Base-by-base conservation (phyloP, 2,888 invertebrate species). In the Herminia tarsipennalis region DNA sequence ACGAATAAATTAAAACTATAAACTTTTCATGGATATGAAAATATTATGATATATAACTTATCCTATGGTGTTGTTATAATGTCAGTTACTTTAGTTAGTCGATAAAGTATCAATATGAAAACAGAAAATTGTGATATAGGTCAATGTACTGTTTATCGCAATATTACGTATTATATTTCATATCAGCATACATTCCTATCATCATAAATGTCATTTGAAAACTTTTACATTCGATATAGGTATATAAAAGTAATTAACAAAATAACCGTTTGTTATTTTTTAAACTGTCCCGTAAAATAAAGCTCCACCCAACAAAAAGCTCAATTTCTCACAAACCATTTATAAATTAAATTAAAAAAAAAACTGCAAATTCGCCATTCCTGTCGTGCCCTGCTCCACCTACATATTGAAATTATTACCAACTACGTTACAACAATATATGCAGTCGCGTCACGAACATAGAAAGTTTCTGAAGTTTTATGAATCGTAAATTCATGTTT, bases 1-100 rank as follows among this genome's bases (percentile, higher is more conserved):
- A 59, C 65, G 71, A 71, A 78, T 79, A 79, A 77, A 78, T 80
- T 80, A 75, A 66, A 35, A 61, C 20, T 42, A 47, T 35, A 52
- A 48, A 52, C 28, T 40, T 28, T 4, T 14, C 12, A 17, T 30
- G 10, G 6, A 3, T 5, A 24, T 14, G 16, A 5, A 24, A 10
- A 9, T 1, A 2, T 13, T 13, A 13, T 14, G n/a, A n/a, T n/a
- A n/a, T n/a, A n/a, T n/a, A n/a, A n/a, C n/a, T n/a, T n/a, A n/a
- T n/a, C n/a, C n/a, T n/a, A n/a, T n/a, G n/a, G n/a, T n/a, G n/a
- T n/a, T n/a, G n/a, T n/a, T n/a, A n/a, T n/a, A n/a, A n/a, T n/a
- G n/a, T n/a, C n/a, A n/a, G n/a, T n/a, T n/a, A n/a, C n/a, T n/a
- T n/a, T n/a, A n/a, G n/a, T n/a, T n/a, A n/a, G n/a, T n/a, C n/a